Conservation (phyloP, 2,888 invertebrate species). For the Koerneria pararmatus region DNA sequence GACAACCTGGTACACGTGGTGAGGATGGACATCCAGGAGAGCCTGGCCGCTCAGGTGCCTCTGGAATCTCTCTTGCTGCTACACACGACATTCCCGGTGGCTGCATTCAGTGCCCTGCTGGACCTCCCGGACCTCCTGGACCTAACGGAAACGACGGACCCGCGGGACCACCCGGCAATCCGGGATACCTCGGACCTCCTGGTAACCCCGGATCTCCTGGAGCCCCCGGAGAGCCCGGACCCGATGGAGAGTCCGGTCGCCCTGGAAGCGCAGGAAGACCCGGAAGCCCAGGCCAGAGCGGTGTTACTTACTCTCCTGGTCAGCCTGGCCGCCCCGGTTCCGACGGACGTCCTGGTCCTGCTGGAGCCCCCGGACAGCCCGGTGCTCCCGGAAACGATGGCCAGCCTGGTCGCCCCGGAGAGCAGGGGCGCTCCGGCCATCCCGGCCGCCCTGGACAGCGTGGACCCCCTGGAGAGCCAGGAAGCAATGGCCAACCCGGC, state of each 20-base stretch:
- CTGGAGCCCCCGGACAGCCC: constrained; percentile 21
- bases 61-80: constrained; percentile 40
- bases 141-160: constrained; percentile 37
- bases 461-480: constrained; percentile 28
- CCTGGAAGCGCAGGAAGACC: constrained; percentile 19
- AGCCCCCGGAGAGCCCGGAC: constrained; percentile 16
- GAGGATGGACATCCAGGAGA: constrained; percentile 39
- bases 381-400: constrained; percentile 35
- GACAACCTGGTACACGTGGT: constrained; percentile 39
- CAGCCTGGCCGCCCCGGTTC: constrained; percentile 16
- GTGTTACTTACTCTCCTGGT: constrained; percentile 23
- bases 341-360: constrained; percentile 20
- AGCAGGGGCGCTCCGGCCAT: constrained; percentile 29
- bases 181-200: constrained; percentile 35
- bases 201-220: constrained; percentile 20
- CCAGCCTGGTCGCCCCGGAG: constrained; percentile 33
- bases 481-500: constrained; percentile 35
- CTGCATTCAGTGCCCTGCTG: constrained; percentile 40
- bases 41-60: constrained; percentile 41
- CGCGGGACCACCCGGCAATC: constrained; percentile 36
- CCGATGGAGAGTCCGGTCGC: constrained; percentile 14
- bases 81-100: constrained; percentile 47
- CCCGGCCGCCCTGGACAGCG: constrained; percentile 27
- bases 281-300: constrained; percentile 33
- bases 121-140: constrained; percentile 41